A percentile compares a stretch with the other conserved stretches of the same genome.
Conservation (phyloP, 1,140 invertebrate genomes). For the Macrobrachium nipponense region DNA sequence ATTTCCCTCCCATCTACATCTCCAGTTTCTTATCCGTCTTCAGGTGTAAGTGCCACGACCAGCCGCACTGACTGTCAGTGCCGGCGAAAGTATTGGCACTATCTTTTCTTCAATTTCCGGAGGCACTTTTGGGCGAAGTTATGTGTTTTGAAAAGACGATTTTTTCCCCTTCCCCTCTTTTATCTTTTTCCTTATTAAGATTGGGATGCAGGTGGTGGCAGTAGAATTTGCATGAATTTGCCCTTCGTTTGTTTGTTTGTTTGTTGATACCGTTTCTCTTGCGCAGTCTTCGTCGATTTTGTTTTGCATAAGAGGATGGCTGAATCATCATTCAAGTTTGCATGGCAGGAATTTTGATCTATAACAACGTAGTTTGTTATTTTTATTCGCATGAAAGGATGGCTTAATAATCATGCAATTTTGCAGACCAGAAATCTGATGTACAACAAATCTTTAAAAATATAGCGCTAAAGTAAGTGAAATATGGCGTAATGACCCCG, state of each 20-base stretch:
- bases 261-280: too few relatives aligned
- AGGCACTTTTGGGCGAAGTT: not conserved
- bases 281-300: too few relatives aligned
- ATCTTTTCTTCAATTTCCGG: not conserved
- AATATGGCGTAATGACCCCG: not conserved
- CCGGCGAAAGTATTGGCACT: too few relatives aligned
- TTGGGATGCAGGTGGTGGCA: not conserved
- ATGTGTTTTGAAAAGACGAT: not conserved
- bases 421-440: too few relatives aligned
- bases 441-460: too few relatives aligned
- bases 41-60: not conserved
- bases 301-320: too few relatives aligned
- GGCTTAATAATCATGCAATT: too few relatives aligned
- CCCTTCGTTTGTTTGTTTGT: slow-evolving; percentile 1
- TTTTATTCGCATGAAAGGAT: too few relatives aligned
- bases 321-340: too few relatives aligned
- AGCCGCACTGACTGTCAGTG: not conserved
- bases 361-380: too few relatives aligned
- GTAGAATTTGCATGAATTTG: not conserved
- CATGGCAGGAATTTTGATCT: too few relatives aligned
- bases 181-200: not conserved
- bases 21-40: not conserved
- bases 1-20: not conserved
- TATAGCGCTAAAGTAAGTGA: too few relatives aligned
- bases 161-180: not conserved